These are phyloP conservation scores for Morone chrysops DNA, from an alignment of 2,113 vertebrate genomes.

Conservation along the genomic window DNA sequence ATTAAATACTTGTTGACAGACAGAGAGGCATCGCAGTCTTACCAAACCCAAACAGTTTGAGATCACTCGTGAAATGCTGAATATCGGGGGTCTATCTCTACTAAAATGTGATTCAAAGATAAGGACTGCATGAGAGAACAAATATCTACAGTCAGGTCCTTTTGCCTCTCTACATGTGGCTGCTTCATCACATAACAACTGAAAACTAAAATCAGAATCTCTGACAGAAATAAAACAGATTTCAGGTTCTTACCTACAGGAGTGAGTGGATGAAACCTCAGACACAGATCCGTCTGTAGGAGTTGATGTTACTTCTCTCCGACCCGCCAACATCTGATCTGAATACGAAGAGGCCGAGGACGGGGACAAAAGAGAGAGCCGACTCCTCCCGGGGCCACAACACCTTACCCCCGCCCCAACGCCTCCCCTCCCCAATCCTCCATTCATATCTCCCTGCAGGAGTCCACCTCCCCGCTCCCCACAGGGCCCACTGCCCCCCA, in stretches of 20 bases:
- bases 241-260: conserved; percentile 5
- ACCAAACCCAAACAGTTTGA: too few relatives aligned
- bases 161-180: too few relatives aligned
- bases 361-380: conserved; percentile 24
- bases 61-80: too few relatives aligned
- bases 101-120: too few relatives aligned
- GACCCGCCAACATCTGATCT: conserved; percentile 31
- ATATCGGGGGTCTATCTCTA: too few relatives aligned
- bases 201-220: too few relatives aligned
- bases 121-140: too few relatives aligned
- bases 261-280: neutral
- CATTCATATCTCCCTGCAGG: conserved; percentile 45
- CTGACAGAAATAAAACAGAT: too few relatives aligned
- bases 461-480: neutral
- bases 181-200: too few relatives aligned
- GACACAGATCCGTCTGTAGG: neutral
- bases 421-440: neutral
- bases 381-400: conserved; percentile 23
- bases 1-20: too few relatives aligned
- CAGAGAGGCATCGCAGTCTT: too few relatives aligned
- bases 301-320: neutral
- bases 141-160: too few relatives aligned
- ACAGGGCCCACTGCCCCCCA: neutral
- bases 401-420: conserved; percentile 31
- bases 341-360: conserved; percentile 39